Conservation (phyloP, 2,888 invertebrate species). For the Nephrocerus scutellatus region DNA sequence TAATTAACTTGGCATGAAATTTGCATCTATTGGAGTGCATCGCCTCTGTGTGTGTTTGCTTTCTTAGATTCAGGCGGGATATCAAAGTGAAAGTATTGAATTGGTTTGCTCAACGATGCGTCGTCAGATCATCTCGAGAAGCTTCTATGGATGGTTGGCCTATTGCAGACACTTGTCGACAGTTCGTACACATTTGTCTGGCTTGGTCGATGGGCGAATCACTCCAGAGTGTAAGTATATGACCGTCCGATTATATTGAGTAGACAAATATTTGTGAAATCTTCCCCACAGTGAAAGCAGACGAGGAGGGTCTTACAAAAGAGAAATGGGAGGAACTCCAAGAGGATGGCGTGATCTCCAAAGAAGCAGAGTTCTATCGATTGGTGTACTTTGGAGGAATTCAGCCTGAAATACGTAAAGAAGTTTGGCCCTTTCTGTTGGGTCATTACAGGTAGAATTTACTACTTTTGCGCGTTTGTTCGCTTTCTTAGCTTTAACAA, state of each 20-base stretch:
- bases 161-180: constrained; percentile 90
- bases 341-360: constrained; percentile 54
- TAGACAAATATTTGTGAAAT: too few species aligned
- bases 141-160: constrained; percentile 94
- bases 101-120: constrained; percentile 92
- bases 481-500: not conserved
- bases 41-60: not conserved
- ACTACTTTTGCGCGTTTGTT: not conserved
- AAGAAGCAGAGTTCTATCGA: constrained; percentile 68
- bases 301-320: constrained; percentile 65
- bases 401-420: constrained; percentile 64
- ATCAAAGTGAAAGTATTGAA: constrained; percentile 59
- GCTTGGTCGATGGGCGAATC: constrained; percentile 71
- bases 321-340: constrained; percentile 68
- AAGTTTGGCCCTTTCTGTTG: constrained; percentile 84
- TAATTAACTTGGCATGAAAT: constrained; percentile 9
- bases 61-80: constrained; percentile 32
- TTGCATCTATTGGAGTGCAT: not conserved
- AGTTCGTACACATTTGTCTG: constrained; percentile 85
- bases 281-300: constrained; percentile 58
- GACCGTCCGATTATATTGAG: too few species aligned
- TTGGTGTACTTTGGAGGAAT: constrained; percentile 85
- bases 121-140: constrained; percentile 87
- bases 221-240: constrained; percentile 52
- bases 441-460: constrained; percentile 65